Base-by-base conservation (phyloP, 2,888 invertebrate species). In the Prostheceraeus crozeri region DNA sequence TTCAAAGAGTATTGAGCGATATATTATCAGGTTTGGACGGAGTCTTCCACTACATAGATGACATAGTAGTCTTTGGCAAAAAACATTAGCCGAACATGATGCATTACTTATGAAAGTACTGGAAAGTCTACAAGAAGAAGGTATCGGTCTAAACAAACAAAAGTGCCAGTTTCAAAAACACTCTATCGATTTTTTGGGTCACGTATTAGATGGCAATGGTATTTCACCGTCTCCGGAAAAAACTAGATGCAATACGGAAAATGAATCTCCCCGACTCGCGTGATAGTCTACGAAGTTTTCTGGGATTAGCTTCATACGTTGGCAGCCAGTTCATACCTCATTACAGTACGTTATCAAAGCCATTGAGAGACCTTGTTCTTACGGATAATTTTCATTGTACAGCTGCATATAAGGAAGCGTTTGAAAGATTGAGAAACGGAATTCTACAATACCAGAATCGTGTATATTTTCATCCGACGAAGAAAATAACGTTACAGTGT, bases 131-230 rank as follows among this genome's bases (percentile, higher is more conserved):
- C 54, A 54, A 33, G 35, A 54, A 54, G 54, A 28, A 14, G 54
- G 54, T 35, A 35, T 48, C 19, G 19, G 31, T 30, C 54, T 54
- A 21, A 54, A 54, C 28, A 54, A 54, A 54, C 31, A 54, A 4
- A 54, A 54, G 33, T 54, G 35, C 33, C n/a, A 35, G 27, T 54
- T 54, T 14, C 45, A 28, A 14, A 8, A 40, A 40, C 14, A n/a
- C 40, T 40, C 16, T n/a, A n/a, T n/a, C n/a, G 19, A 27, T 21
- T 54, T 54, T 54, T 28, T 54, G 14, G 54, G 54, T 33, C 54
- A 54, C 6, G 19, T 35, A 11, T 54, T 23, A 28, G 19, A n/a
- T n/a, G 21, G 33, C 21, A 35, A 28, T 35, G 54, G 54, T 35
- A 30, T 48, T 11, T 35, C 48, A 27, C 54, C 54, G 33, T 19